Percentiles rank a stretch among this genome's conserved stretches.
Conservation (phyloP, 2,888 invertebrate genomes). For the Callyntrura sp. region DNA sequence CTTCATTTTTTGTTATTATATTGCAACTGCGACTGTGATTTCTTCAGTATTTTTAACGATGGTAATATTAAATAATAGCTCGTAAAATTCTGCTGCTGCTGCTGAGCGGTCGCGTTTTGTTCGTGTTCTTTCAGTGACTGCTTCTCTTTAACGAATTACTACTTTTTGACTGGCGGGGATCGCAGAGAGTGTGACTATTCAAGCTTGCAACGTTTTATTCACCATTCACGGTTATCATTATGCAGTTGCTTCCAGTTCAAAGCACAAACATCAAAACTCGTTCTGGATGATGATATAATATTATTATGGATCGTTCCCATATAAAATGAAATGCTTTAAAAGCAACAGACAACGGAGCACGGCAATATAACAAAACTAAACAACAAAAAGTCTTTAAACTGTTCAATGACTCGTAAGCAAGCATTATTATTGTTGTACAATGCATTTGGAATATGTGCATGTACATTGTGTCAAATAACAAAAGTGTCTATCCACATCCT, state of each 20-base stretch:
- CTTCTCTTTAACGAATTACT: conserved; percentile 36
- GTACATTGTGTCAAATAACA: neutral
- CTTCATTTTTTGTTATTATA: conserved; percentile 16
- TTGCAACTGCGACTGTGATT: conserved; percentile 16
- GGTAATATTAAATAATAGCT: conserved; percentile 59
- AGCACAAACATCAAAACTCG: conserved; percentile 62
- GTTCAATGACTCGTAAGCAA: conserved; percentile 74
- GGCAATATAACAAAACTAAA: neutral
- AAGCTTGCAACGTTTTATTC: conserved; percentile 52
- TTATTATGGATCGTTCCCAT: conserved; percentile 34
- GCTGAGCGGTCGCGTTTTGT: conserved; percentile 32
- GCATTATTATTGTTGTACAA: conserved; percentile 66
- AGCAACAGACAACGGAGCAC: conserved; percentile 24
- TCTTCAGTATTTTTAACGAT: conserved; percentile 42
- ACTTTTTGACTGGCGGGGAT: conserved; percentile 36
- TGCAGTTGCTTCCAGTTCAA: conserved; percentile 69
- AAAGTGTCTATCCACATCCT: neutral
- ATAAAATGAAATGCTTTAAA: conserved; percentile 1
- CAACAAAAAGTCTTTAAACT: conserved; percentile 59
- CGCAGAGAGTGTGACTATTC: conserved; percentile 38
- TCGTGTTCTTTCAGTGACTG: conserved; percentile 18
- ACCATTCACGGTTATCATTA: conserved; percentile 72
- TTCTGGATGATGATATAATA: conserved; percentile 50
- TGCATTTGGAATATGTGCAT: too few species aligned
- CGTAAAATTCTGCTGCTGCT: conserved; percentile 46